A percentile compares a stretch with the other conserved stretches of the same genome.
Conservation (phyloP, 2,888 invertebrate species). For the Danaus chrysippus region DNA sequence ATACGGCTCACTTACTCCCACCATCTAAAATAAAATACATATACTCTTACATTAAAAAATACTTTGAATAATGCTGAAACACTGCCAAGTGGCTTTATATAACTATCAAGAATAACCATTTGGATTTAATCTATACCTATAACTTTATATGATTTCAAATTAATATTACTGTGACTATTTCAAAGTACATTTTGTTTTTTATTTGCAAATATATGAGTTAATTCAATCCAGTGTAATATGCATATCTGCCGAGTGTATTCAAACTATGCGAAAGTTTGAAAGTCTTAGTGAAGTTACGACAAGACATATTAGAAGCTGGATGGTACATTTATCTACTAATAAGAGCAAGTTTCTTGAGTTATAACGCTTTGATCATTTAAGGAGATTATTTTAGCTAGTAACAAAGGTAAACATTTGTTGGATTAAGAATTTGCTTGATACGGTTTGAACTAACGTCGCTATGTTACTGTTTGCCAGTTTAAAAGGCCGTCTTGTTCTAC, state of each 20-base stretch:
- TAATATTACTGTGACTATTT: no score
- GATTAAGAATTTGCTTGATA: no score
- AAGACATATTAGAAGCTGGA: neutral
- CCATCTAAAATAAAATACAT: constrained; percentile 53
- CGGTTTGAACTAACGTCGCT: no score
- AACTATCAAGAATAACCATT: neutral
- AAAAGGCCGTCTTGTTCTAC: no score
- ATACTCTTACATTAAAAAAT: neutral
- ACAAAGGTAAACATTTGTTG: no score
- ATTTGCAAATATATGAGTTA: no score
- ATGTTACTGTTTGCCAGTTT: no score
- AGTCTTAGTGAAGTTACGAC: neutral
- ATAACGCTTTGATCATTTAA: no score
- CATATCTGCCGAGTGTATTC: neutral
- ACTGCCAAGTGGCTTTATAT: neutral
- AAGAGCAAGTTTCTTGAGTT: neutral
- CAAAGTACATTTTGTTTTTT: no score
- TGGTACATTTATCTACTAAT: neutral
- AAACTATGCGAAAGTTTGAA: constrained; percentile 1
- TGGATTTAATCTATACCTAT: neutral
- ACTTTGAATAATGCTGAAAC: neutral
- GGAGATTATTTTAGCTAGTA: no score
- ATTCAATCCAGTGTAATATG: neutral
- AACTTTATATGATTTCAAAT: no score
- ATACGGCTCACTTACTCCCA: constrained; percentile 68